Evolutionary conservation across 2,113 vertebrate species (phyloP), one percentile per base, ranked within the genome.

Genomic region (Halichoerus grypus): DNA sequence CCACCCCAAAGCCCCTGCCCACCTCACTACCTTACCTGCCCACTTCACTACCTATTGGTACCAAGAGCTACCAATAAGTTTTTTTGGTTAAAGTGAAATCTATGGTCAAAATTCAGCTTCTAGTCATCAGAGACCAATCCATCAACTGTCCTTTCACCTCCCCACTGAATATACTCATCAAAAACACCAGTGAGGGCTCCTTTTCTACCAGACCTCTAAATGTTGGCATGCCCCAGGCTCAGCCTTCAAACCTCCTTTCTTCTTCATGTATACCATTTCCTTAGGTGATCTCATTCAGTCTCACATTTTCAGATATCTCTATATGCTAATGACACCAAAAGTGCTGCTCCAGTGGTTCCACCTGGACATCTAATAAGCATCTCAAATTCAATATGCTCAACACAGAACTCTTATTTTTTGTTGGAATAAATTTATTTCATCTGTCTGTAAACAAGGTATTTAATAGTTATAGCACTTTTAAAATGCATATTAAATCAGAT

Each of bases 361-460:
- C 42, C 28, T 49, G 42, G 71, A 39, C 57, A n/a, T 84, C 57
- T 84, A 83, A 61, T 42, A 61, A 84, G 57, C 26, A 84, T 61
- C 36, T 84, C 36, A 84, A 63, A 84, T 63, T 61, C 57, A 84
- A 84, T 61, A 83, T 83, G 55, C 36, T 14, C 81, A 83, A 51
- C 51, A 51, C 51, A 51, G 51, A 51, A 51, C 51, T 51, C 51
- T 51, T 51, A 14, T 51, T 51, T 51, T 12, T 51, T 51, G 99
- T 99, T 99, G 99, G 99, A 99, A 99, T 99, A 99, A 99, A 99
- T 99, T 99, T 99, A 99, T 99, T 99, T 99, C 99, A 99, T 99
- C 99, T 99, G 99, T 99, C 99, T 99, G 99, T 99, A 99, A 99
- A 99, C 99, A 99, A 99, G 99, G 99, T 99, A 99, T 99, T 99